Conservation (phyloP, 2,888 invertebrate genomes). For the Ceramica pisi region DNA sequence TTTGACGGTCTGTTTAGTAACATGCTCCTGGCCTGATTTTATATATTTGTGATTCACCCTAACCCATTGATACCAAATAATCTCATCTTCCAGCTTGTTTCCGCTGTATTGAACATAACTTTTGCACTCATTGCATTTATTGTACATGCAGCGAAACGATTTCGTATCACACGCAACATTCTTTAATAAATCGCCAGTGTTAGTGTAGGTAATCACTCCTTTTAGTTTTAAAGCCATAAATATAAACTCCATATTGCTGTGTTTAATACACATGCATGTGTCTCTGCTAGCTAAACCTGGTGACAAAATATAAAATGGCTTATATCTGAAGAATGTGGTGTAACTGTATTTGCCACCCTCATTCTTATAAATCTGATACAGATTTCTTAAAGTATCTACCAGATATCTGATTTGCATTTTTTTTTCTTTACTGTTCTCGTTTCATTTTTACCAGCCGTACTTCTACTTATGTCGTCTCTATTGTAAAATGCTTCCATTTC, state of each 20-base stretch:
- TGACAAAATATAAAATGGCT: too few relatives aligned
- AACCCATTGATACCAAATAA: conserved; percentile 4
- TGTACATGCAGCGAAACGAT: conserved; percentile 12
- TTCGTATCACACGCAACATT: conserved; percentile 1
- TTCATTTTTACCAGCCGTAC: too few relatives aligned
- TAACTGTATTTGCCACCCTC: conserved; percentile 3
- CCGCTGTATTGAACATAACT: not conserved
- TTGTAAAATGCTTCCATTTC: too few relatives aligned
- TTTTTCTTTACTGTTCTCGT: too few relatives aligned
- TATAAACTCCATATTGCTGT: conserved; percentile 1
- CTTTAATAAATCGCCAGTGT: not conserved
- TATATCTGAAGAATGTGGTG: not conserved
- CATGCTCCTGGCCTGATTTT: too few relatives aligned
- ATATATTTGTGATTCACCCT: conserved; percentile 1
- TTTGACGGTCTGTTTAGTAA: too few relatives aligned
- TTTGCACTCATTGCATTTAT: not conserved
- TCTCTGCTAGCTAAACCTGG: too few relatives aligned
- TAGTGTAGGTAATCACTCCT: not conserved
- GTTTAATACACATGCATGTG: too few relatives aligned
- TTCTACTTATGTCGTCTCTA: too few relatives aligned
- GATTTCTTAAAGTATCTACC: not conserved
- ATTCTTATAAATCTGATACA: conserved; percentile 3
- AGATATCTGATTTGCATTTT: conserved; percentile 6
- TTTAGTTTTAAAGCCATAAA: conserved; percentile 1
- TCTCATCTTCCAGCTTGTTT: not conserved